Evolutionary conservation across 2,113 vertebrate species (phyloP).

Genomic region (Callorhinus ursinus): DNA sequence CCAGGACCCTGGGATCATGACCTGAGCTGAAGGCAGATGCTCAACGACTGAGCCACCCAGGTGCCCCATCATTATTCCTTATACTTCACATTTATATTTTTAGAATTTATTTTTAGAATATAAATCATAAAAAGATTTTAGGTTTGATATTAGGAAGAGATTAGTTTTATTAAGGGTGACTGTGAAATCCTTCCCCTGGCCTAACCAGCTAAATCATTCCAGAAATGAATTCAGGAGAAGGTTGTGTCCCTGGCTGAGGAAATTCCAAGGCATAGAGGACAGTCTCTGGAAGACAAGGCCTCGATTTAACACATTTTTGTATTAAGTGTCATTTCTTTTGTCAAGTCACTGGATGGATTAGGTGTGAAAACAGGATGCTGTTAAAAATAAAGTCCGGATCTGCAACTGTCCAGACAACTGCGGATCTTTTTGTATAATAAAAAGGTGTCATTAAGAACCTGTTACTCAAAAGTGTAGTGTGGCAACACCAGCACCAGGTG

Average conservation of each 20-base stretch:
- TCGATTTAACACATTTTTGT: background rate
- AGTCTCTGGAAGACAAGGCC: background rate
- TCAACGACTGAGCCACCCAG: too few species aligned
- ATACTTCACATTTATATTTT: background rate
- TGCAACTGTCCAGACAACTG: background rate
- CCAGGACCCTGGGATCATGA: too few species aligned
- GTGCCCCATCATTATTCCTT: background rate
- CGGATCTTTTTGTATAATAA: background rate
- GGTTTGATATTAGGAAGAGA: background rate
- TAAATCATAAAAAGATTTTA: background rate
- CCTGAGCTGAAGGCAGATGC: too few species aligned
- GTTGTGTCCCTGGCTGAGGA: background rate
- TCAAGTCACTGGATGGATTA: conserved; percentile 21
- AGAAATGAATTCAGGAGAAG: background rate
- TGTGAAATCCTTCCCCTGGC: background rate
- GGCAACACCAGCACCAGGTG: background rate
- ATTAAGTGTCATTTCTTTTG: background rate
- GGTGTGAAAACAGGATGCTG: background rate
- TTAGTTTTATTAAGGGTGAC: conserved; percentile 15
- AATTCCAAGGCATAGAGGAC: background rate
- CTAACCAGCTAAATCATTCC: background rate
- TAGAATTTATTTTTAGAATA: background rate
- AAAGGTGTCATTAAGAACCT: background rate
- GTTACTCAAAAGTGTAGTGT: background rate
- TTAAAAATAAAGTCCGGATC: background rate